A percentile compares a stretch with the other conserved stretches of the same genome.
Evolutionary conservation across 2,888 invertebrate genomes (phyloP).

Genomic region (Mycalesis mineus): DNA sequence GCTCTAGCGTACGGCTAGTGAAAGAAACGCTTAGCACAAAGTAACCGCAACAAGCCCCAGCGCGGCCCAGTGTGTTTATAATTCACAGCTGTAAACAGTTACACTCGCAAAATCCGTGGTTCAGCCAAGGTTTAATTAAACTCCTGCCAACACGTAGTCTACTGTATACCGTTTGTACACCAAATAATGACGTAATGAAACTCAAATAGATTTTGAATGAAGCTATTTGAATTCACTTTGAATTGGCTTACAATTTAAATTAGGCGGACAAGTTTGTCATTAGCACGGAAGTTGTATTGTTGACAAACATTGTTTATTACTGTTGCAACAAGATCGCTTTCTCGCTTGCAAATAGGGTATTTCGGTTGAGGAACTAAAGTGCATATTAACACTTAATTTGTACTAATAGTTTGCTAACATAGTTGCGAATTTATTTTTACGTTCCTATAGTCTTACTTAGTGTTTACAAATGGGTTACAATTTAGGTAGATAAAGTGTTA

Average conservation of each 20-base stretch:
- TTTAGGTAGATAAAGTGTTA: too few relatives aligned
- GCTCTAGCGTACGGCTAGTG: neutral
- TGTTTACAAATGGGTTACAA: too few relatives aligned
- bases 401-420: too few relatives aligned
- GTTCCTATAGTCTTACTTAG: too few relatives aligned
- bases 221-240: conserved; percentile 7
- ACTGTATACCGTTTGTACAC: conserved; percentile 5
- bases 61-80: conserved; percentile 4
- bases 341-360: neutral
- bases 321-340: neutral
- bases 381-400: too few relatives aligned
- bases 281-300: conserved; percentile 3
- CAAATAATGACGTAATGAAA: conserved; percentile 9
- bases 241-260: conserved; percentile 6
- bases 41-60: neutral
- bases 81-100: conserved; percentile 19
- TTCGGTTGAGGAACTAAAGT: neutral
- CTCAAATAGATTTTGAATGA: conserved; percentile 4
- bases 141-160: conserved; percentile 22
- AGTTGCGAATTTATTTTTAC: too few relatives aligned
- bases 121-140: conserved; percentile 50
- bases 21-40: neutral
- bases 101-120: conserved; percentile 54
- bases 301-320: neutral
- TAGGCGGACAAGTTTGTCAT: neutral